Evolutionary conservation across 2,888 invertebrate genomes (phyloP).

Genomic region (Xestia ashworthii): DNA sequence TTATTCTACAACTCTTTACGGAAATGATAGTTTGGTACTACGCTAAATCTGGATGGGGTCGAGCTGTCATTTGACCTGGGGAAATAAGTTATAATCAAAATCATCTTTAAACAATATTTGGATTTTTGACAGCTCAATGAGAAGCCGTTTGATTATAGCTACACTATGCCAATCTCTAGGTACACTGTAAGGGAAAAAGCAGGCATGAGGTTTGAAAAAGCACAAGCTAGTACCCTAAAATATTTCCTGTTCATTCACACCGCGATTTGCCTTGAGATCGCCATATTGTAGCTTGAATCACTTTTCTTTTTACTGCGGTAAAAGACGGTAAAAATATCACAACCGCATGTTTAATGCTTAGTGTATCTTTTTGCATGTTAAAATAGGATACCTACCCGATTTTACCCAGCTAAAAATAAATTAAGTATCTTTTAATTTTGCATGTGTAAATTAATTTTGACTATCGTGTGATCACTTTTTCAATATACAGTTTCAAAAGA

Average conservation of each 20-base stretch:
- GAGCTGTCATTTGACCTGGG: not conserved
- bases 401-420: not conserved
- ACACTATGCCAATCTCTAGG: not conserved
- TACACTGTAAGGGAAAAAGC: not conserved
- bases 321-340: not conserved
- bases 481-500: not conserved
- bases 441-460: constrained; percentile 18
- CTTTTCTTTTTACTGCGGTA: not conserved
- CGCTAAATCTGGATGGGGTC: not conserved
- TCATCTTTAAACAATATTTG: no score
- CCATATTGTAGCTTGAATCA: not conserved
- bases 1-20: constrained; percentile 13
- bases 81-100: not conserved
- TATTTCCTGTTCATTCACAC: not conserved
- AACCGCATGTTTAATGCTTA: not conserved
- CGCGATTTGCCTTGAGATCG: not conserved
- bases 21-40: constrained; percentile 48
- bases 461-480: not conserved
- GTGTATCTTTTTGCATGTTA: constrained; percentile 13
- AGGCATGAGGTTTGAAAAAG: not conserved
- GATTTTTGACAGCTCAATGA: no score
- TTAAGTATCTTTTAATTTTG: constrained; percentile 3
- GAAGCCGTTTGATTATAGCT: not conserved
- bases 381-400: not conserved
- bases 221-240: not conserved